Base-by-base conservation (phyloP, 2,797 vertebrate genomes). In the Anguilla megastoma region DNA sequence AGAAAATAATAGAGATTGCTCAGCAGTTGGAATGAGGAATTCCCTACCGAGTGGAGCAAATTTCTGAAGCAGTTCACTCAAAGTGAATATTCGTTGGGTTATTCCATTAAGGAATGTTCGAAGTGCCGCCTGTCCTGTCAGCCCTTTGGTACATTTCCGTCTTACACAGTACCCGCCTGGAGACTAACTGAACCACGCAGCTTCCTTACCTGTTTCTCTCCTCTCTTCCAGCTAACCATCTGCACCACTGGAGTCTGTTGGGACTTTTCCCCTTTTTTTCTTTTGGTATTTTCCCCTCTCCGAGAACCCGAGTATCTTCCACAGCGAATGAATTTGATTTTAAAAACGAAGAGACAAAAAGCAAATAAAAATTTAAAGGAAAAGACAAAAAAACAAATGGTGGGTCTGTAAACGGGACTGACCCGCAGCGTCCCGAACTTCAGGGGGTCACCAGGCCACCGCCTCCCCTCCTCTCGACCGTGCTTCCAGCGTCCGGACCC, bases 201-300 rank as follows among this genome's bases (percentile, higher is more conserved):
- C 27, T 48, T 52, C 66, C 41, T 85, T 90, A 88, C 92, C 86
- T 94, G 87, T 93, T 93, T 95, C 91, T 92, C 91, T 91, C 93
- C 91, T 96, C 89, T 90, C 48, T 95, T 97, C 89, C 97, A 99
- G 98, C 96, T 99, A 99, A 99, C 97, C 97, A 92, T 93, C 91
- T 96, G 94, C 96, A 94, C 91, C 94, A 71, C 92, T 94, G 96
- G 97, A 96, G 95, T 93, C 91, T 93, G 92, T 94, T 93, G 96
- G 95, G 95, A 97, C 95, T 12, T 74, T 69, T 56, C 8, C 12
- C 50, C 27, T 16, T 54, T 88, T 74, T 90, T 88, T 88, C 27
- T 52, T 89, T 74, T 85, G 82, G 89, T 94, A 92, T 92, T 94
- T 94, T 92, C 84, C 90, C 88, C 85, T 90, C 85, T 92, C 88